phyloP scores from a whole-genome alignment of 2,888 invertebrate genomes.

The Cantharis lateralis region DNA sequence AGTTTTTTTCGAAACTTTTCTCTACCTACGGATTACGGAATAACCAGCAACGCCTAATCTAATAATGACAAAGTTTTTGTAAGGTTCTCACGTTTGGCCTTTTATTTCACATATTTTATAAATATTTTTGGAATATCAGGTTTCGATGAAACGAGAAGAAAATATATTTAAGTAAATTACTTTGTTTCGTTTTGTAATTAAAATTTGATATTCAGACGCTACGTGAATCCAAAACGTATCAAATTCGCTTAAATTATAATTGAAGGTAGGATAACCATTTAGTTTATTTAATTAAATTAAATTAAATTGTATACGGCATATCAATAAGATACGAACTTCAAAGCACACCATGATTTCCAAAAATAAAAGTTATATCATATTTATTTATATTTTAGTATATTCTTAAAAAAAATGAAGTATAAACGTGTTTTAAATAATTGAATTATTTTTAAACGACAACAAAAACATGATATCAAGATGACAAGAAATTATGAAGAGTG shows the following conservation, averaged over 20 bases:
- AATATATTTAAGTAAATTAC: not conserved
- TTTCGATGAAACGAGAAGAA: not conserved
- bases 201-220: not conserved
- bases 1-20: not conserved
- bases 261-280: not conserved
- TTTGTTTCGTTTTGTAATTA: not conserved
- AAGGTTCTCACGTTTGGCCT: not conserved
- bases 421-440: conserved; percentile 17
- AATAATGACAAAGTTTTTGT: not conserved
- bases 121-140: not conserved
- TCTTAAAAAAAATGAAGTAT: conserved; percentile 7
- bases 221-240: not conserved
- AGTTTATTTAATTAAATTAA: not conserved
- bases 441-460: conserved; percentile 9
- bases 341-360: not conserved
- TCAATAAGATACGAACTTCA: not conserved
- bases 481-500: conserved; percentile 3
- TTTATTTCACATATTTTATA: not conserved
- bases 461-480: not conserved
- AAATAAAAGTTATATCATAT: not conserved
- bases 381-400: not conserved
- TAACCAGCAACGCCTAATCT: not conserved
- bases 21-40: no score
- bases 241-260: not conserved
- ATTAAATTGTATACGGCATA: not conserved